Evolutionary conservation across 2,113 vertebrate species (phyloP), one percentile per base, ranked within the genome.

Genomic region (Sebastes schlegelii): DNA sequence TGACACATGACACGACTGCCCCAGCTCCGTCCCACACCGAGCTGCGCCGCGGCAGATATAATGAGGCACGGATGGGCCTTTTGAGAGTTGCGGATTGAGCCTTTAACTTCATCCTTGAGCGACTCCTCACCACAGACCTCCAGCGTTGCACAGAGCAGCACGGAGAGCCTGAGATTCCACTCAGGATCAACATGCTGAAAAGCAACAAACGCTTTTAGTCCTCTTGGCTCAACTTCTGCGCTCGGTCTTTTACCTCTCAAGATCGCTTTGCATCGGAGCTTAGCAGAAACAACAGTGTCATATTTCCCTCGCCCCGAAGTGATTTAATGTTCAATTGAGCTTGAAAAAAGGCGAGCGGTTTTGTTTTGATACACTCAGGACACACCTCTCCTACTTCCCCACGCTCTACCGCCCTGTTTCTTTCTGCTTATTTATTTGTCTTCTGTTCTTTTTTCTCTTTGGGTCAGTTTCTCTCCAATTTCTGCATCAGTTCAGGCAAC

Each of bases 141-240:
- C 88, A 74, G 68, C 46, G 52, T 69, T 49, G 83, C 21, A 1
- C 26, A 42, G 70, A 80, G 21, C 71, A 67, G 58, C 67, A 65
- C 60, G n/a, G 55, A 62, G 66, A 61, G 70, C 83, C 84, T 89
- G 85, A 76, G 83, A 88, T 86, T 89, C 84, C 89, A 63, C 73
- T 61, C 64, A 48, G 77, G 83, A 86, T 85, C 79, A 86, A 82
- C 88, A 79, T 19, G 76, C 40, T 69, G 67, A 88, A 87, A 74
- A 86, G 86, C 83, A 92, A 88, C 85, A 90, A 90, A 89, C 57
- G 52, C 74, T 79, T 87, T 87, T 55, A 83, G 76, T 72, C 78
- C 67, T 77, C 55, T 81, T 87, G 82, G 82, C 87, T 91, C 70
- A 52, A 76, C 69, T 62, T 58, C 62, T n/a, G 19, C 14, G 9